These are phyloP conservation scores for Papilio demoleus DNA, from an alignment of 2,888 invertebrate genomes.

Conservation along the genomic window DNA sequence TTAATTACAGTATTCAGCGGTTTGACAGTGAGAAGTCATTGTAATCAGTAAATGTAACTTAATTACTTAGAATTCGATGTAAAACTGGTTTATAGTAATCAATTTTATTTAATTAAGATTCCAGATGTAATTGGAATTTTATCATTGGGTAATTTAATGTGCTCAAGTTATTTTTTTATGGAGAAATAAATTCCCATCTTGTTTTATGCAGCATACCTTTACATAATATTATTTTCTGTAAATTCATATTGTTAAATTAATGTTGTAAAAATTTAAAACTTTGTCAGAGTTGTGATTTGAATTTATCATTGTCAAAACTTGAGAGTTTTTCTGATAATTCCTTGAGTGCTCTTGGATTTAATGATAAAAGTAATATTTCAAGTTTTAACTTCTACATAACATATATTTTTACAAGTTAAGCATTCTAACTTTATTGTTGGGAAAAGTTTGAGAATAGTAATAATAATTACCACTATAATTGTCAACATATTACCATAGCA, in stretches of 20 bases:
- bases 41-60: no score
- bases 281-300: neutral
- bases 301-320: neutral
- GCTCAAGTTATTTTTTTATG: neutral
- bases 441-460: no score
- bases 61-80: neutral
- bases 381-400: neutral
- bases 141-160: neutral
- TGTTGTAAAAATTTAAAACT: neutral
- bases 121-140: neutral
- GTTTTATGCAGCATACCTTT: no score
- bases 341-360: neutral
- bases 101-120: neutral
- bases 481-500: no score
- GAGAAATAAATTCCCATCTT: no score
- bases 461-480: no score
- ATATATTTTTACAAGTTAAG: neutral
- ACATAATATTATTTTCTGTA: no score
- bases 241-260: no score
- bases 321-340: constrained; percentile 2
- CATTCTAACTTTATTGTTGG: no score
- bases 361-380: neutral
- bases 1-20: no score
- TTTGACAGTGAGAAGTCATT: no score
- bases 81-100: neutral